Conservation (phyloP, 2,113 vertebrate species). For the Chrysemys picta region DNA sequence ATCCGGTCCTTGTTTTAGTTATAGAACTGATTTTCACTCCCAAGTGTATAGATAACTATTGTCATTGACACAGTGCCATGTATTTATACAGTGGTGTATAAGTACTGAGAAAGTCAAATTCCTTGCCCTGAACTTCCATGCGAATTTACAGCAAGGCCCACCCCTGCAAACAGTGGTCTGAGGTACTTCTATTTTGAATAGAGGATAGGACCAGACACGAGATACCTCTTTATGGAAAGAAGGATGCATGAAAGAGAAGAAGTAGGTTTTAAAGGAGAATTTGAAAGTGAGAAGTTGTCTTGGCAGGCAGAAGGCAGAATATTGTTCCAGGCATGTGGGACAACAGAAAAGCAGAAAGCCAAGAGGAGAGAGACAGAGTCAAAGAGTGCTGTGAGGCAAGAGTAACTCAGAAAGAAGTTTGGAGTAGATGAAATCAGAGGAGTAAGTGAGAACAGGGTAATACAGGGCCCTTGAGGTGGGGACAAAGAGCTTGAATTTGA, state of each 20-base stretch:
- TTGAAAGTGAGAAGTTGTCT: accelerated
- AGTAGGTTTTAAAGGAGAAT: background rate
- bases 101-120: accelerated
- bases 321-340: background rate
- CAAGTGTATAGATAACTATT: accelerated
- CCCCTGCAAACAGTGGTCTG: background rate
- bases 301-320: background rate
- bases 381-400: background rate
- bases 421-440: background rate
- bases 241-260: background rate
- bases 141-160: background rate
- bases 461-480: background rate
- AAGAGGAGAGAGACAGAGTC: accelerated
- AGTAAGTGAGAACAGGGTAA: accelerated
- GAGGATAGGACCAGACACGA: background rate
- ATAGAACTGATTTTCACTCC: background rate
- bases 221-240: accelerated
- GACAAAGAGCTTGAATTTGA: background rate
- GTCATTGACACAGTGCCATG: background rate
- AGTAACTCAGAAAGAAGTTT: background rate
- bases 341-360: background rate
- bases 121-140: background rate
- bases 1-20: background rate
- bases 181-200: background rate
- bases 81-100: background rate